These are phyloP conservation scores for Sylvicapra grimmia DNA, from an alignment of 2,113 vertebrate species.

Conservation along the genomic window DNA sequence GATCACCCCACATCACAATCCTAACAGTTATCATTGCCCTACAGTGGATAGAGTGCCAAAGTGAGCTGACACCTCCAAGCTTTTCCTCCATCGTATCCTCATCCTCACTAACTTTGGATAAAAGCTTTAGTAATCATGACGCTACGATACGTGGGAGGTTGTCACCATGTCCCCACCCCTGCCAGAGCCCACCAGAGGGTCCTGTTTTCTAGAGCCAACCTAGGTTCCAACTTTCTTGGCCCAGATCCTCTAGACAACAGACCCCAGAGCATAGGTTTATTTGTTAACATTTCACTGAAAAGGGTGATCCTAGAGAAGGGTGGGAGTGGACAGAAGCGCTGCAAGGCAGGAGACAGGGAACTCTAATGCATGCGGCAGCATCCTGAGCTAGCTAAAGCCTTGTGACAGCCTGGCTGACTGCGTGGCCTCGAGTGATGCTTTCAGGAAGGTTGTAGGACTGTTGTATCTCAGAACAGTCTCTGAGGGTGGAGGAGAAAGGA, in stretches of 20 bases:
- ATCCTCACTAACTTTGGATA: background rate
- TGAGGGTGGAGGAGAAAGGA: background rate
- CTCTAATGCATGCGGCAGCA: background rate
- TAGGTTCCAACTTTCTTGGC: background rate
- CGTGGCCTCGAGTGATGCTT: background rate
- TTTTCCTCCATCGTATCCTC: background rate
- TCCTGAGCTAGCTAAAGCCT: background rate
- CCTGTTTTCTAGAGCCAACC: background rate
- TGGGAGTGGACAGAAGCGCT: background rate
- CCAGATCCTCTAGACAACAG: background rate
- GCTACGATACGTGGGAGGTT: rapidly evolving
- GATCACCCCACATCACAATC: background rate
- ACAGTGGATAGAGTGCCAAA: background rate
- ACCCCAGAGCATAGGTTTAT: background rate
- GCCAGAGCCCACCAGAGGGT: background rate
- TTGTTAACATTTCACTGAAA: background rate
- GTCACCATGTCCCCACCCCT: background rate
- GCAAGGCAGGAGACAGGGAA: background rate
- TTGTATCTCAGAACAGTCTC: background rate
- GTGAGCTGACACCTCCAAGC: background rate
- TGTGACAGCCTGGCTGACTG: background rate
- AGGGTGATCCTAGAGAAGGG: background rate
- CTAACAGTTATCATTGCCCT: background rate
- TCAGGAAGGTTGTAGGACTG: background rate
- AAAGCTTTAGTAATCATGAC: background rate